Evolutionary conservation across 2,888 invertebrate species (phyloP).

Genomic region (Oscheius sp.): DNA sequence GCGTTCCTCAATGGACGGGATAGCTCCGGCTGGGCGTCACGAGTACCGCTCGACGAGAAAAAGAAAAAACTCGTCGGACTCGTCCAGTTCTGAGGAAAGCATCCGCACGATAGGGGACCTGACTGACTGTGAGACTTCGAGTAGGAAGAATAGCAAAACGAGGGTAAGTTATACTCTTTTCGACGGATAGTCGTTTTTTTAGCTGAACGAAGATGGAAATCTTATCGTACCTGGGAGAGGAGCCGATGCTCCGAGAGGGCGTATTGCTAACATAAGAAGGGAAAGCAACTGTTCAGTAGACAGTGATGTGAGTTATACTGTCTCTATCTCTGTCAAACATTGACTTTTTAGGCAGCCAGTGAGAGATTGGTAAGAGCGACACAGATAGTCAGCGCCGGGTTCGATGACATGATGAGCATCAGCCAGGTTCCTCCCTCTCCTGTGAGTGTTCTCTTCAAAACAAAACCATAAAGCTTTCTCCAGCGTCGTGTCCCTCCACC

Average conservation of each 20-base stretch:
- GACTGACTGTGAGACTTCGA: slow-evolving; percentile 28
- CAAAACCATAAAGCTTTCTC: not conserved
- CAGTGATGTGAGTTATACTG: slow-evolving; percentile 38
- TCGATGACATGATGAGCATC: slow-evolving; percentile 65
- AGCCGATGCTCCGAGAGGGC: slow-evolving; percentile 54
- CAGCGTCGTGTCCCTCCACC: slow-evolving; percentile 4
- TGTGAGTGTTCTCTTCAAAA: slow-evolving; percentile 4
- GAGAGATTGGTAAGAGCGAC: slow-evolving; percentile 66
- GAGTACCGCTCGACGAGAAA: slow-evolving; percentile 18
- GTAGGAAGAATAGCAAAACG: slow-evolving; percentile 37
- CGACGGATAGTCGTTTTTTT: slow-evolving; percentile 9
- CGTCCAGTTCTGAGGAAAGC: slow-evolving; percentile 39
- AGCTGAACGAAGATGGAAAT: slow-evolving; percentile 44
- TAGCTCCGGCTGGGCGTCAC: slow-evolving; percentile 23
- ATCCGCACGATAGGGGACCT: slow-evolving; percentile 32
- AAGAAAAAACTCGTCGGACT: slow-evolving; percentile 44
- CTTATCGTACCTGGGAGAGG: slow-evolving; percentile 39
- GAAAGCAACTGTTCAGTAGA: slow-evolving; percentile 67
- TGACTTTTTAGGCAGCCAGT: slow-evolving; percentile 49
- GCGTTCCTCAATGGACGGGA: slow-evolving; percentile 53
- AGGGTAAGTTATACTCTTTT: slow-evolving; percentile 24
- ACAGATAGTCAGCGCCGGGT: slow-evolving; percentile 64
- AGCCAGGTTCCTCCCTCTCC: slow-evolving; percentile 32
- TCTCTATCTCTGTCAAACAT: too few species aligned
- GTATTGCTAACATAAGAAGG: slow-evolving; percentile 67